Conservation (phyloP, 2,113 vertebrate species). For the Lanius ludovicianus region DNA sequence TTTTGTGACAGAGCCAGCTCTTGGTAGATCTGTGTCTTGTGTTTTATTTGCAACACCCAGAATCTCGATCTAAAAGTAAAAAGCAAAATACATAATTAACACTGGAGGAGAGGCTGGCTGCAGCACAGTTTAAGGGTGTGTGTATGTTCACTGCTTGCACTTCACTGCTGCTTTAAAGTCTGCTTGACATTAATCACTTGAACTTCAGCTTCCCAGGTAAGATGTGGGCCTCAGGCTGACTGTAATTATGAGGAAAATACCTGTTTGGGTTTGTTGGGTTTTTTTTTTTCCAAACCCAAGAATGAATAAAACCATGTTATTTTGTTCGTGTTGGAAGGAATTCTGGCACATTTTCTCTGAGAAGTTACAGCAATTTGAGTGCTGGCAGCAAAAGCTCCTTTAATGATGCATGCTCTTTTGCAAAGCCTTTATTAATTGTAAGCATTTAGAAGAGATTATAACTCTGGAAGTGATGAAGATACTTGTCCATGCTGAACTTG, state of each 20-base stretch:
- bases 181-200: neutral
- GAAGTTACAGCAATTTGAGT: neutral
- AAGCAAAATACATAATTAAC: neutral
- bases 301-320: neutral
- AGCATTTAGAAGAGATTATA: neutral
- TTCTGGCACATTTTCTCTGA: neutral
- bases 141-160: neutral
- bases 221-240: neutral
- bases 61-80: neutral
- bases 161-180: neutral
- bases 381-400: neutral
- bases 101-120: neutral
- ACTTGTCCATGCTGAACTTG: neutral
- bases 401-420: neutral
- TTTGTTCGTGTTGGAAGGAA: neutral
- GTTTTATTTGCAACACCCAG: neutral
- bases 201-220: conserved; percentile 23
- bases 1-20: neutral
- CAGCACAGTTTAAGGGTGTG: neutral
- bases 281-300: neutral
- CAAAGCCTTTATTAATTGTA: neutral
- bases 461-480: neutral
- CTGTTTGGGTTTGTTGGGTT: neutral
- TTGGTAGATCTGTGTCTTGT: neutral
- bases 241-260: conserved; percentile 12